Evolutionary conservation across 2,888 invertebrate genomes (phyloP), one percentile per base, ranked within the genome.

Genomic region (Nasonovia ribisnigri): DNA sequence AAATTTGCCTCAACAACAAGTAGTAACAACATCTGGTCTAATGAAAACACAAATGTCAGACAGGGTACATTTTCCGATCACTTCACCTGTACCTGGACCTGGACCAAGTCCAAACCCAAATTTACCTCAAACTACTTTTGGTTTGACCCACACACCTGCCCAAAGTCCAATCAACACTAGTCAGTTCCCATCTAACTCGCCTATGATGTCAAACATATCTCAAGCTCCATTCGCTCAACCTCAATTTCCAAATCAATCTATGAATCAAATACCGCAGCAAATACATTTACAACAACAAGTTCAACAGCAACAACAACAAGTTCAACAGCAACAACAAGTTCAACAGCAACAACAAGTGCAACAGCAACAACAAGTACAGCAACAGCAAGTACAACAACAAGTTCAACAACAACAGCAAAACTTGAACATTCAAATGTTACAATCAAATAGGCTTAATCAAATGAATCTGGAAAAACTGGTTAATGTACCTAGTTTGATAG

Each of bases 291-390:
- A 95, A 29, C 94, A 90, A 43, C 46, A 88, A n/a, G 95, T 95
- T 54, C 95, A 95, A 29, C 95, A 94, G 94, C 46, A 46, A 46
- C 96, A 96, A 95, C 96, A 94, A 95, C 96, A 95, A 95, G 96
- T 95, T 95, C 96, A 95, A 89, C 95, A 95, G 26, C 96, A 96
- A 95, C 96, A 94, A 95, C 96, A 95, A 95, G 96, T 95, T 95
- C 96, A 95, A 89, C 95, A 95, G 29, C 95, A 95, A 88, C 95
- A 95, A 42, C 95, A 95, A 24, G 95, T 95, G 54, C 95, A 95
- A 88, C 95, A 95, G 94, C 94, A 95, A 94, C 95, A 94, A 54
- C 96, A 95, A 92, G 95, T 95, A 84, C 95, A 95, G 29, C 94
- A 88, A 43, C 46, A 87, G 24, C 95, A 95, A n/a, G 95, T 94